Evolutionary conservation across 2,797 vertebrate species (phyloP).

Genomic region (Paramormyrops hopkinsi): DNA sequence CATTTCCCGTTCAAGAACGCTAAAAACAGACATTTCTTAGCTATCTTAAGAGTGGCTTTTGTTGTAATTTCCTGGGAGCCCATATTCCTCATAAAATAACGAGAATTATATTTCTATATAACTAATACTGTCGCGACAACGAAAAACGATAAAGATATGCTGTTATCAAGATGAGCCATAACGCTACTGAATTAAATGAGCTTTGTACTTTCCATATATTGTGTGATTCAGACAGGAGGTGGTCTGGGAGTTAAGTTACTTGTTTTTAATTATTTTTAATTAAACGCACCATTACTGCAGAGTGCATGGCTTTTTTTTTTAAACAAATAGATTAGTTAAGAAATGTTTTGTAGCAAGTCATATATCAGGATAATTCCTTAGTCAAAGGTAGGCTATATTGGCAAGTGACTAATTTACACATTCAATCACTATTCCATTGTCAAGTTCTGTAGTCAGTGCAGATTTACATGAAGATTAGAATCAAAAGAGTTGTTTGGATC

Average conservation of each 20-base stretch:
- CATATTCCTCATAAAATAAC: not conserved
- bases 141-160: not conserved
- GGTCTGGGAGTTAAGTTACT: not conserved
- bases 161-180: not conserved
- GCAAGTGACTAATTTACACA: not conserved
- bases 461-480: not conserved
- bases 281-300: not conserved
- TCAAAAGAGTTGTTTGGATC: not conserved
- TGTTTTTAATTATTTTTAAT: not conserved
- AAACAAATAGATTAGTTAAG: not conserved
- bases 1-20: constrained; percentile 36
- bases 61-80: not conserved
- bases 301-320: not conserved
- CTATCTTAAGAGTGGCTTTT: not conserved
- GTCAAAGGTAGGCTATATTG: not conserved
- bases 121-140: not conserved
- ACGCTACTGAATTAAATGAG: not conserved
- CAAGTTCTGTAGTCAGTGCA: not conserved
- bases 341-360: not conserved
- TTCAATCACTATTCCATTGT: not conserved
- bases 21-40: not conserved
- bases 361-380: not conserved
- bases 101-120: not conserved
- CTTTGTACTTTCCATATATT: not conserved
- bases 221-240: not conserved